These are phyloP conservation scores for Trochalopteron elliotii DNA, from an alignment of 2,113 vertebrate genomes.

Conservation along the genomic window DNA sequence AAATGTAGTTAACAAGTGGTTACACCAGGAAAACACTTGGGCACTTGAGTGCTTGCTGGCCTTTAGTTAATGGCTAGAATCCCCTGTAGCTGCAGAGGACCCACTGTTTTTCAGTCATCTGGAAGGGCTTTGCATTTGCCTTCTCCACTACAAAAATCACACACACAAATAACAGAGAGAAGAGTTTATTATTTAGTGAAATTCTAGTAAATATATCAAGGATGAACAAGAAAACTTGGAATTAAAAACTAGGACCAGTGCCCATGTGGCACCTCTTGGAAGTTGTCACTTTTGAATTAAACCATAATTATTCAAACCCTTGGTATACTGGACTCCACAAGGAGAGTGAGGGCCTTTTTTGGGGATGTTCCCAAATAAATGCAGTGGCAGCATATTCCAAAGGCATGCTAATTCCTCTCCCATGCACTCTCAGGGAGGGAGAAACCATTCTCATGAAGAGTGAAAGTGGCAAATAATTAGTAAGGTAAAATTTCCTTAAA, in stretches of 20 bases:
- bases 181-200: conserved; percentile 95
- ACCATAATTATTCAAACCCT: conserved; percentile 70
- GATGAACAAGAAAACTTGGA: conserved; percentile 80
- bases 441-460: conserved; percentile 24
- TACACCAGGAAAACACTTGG: conserved; percentile 91
- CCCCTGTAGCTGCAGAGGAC: conserved; percentile 97
- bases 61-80: conserved; percentile 97
- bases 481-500: background rate
- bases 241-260: conserved; percentile 78
- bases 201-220: conserved; percentile 85
- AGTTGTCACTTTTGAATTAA: conserved; percentile 67
- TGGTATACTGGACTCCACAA: conserved; percentile 75
- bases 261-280: conserved; percentile 78
- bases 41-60: conserved; percentile 91
- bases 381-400: background rate
- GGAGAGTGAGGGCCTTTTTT: background rate
- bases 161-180: conserved; percentile 99
- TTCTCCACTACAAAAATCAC: conserved; percentile 99
- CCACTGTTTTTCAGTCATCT: conserved; percentile 95
- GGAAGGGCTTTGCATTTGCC: conserved; percentile 99
- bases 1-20: conserved; percentile 87
- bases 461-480: background rate
- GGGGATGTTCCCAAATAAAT: background rate
- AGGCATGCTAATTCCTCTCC: background rate
- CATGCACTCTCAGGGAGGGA: background rate